Base-by-base conservation (phyloP, 2,113 vertebrate genomes). In the Pontoporia blainvillei region DNA sequence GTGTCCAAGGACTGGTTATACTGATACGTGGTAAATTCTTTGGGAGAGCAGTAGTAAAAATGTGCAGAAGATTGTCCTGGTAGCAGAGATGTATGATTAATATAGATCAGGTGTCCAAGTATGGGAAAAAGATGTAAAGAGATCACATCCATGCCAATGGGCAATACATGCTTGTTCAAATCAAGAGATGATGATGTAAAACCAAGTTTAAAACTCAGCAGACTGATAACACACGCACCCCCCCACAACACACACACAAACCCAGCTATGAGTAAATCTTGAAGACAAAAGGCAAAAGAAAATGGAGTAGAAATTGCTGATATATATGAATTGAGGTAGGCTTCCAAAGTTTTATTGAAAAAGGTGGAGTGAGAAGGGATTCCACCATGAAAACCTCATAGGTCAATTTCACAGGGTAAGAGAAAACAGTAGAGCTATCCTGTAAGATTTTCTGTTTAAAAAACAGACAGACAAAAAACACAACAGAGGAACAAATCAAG, bases 321-420 rank as follows among this genome's bases (percentile, higher is more conserved):
- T 9, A 34, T 1, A 21, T 21, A 36, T 34, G 29, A 92, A 94
- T 0, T 86, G 44, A 72, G 57, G 21, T 25, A 86, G 52, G 57
- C 17, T n/a, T 69, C 90, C 11, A 75, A 82, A 82, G 59, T 94
- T 86, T 96, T 41, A 76, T 1, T 90, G 15, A 54, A 89, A 84
- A 76, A 15, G 17, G 52, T 20, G 31, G 52, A 54, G 13, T 31
- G 27, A 54, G 49, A 54, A 78, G 15, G 39, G 57, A 87, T 75
- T 29, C 34, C 49, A 79, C 39, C n/a, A 82, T 39, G 25, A 49
- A 89, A 78, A 64, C 79, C 71, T 89, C 21, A 66, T 0, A 66
- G 46, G 36, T 78, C 39, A 57, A 21, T 62, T 90, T 90, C 29
- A 86, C 17, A 75, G 11, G 20, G 8, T 57, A 13, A 76, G 84